These are phyloP conservation scores for Sitta carolinensis DNA, from an alignment of 2,797 vertebrate genomes.

Conservation along the genomic window DNA sequence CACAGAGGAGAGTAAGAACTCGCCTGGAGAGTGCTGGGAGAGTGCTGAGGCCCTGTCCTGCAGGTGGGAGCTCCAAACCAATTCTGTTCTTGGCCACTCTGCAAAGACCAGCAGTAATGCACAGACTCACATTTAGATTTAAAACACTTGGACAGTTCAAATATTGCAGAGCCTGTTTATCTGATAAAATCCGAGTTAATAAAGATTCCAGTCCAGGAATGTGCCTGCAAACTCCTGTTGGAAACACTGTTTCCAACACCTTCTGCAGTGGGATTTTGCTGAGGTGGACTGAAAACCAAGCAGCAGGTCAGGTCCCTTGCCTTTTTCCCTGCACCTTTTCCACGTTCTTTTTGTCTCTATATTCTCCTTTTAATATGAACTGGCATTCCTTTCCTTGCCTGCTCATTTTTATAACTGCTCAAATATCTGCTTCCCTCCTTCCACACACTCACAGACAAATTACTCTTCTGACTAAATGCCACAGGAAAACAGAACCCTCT, in stretches of 20 bases:
- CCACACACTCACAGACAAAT: background rate
- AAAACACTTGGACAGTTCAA: background rate
- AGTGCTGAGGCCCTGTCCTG: background rate
- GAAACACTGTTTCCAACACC: background rate
- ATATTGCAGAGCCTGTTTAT: background rate
- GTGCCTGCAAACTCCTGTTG: background rate
- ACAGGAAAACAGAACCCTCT: conserved; percentile 21
- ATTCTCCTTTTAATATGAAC: background rate
- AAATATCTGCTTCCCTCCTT: background rate
- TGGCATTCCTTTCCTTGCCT: background rate
- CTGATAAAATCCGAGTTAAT: background rate
- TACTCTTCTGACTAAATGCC: background rate
- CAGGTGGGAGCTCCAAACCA: background rate
- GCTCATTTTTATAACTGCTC: background rate
- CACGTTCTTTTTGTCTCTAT: background rate
- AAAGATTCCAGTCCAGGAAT: background rate
- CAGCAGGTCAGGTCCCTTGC: background rate
- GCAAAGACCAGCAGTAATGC: background rate
- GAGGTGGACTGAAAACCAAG: background rate
- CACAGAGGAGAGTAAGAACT: background rate
- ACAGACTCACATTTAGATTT: background rate
- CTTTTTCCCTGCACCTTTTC: background rate
- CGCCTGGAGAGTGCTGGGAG: background rate
- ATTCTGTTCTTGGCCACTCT: background rate
- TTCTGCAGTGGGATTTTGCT: background rate